phyloP scores from a whole-genome alignment of 2,113 vertebrate species.

The Callipepla californica region DNA sequence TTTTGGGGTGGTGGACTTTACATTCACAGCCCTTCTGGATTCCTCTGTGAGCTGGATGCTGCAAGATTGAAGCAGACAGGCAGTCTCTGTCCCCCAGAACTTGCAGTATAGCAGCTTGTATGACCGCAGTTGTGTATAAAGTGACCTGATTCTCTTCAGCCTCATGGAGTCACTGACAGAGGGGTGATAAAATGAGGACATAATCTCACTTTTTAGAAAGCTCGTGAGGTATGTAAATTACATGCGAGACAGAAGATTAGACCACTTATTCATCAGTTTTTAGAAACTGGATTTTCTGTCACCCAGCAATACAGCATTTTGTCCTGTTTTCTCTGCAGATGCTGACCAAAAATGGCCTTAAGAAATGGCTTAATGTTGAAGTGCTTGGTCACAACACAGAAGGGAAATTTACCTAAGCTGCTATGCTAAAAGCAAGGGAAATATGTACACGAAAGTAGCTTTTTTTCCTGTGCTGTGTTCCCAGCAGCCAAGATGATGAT shows the following conservation, averaged over 20 bases:
- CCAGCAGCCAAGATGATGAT: background rate
- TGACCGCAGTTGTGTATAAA: background rate
- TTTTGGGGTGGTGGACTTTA: background rate
- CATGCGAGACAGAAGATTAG: background rate
- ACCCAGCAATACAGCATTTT: background rate
- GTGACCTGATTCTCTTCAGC: background rate
- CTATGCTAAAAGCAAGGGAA: background rate
- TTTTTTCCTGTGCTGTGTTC: background rate
- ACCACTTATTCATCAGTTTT: background rate
- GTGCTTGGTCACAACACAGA: background rate
- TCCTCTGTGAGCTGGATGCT: background rate
- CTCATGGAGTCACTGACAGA: background rate
- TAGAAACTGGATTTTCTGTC: slow-evolving; percentile 3
- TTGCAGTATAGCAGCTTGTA: background rate
- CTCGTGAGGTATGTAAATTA: background rate
- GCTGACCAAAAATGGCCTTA: background rate
- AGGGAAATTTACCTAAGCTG: background rate
- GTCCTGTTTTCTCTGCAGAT: background rate
- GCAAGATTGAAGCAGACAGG: background rate
- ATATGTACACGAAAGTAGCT: background rate
- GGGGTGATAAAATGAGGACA: background rate
- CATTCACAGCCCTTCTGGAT: background rate
- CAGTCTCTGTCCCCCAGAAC: background rate
- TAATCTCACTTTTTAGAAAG: background rate
- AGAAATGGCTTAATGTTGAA: slow-evolving; percentile 8